phyloP scores from a whole-genome alignment of 1,140 invertebrate species.

The Drosophila burlai region DNA sequence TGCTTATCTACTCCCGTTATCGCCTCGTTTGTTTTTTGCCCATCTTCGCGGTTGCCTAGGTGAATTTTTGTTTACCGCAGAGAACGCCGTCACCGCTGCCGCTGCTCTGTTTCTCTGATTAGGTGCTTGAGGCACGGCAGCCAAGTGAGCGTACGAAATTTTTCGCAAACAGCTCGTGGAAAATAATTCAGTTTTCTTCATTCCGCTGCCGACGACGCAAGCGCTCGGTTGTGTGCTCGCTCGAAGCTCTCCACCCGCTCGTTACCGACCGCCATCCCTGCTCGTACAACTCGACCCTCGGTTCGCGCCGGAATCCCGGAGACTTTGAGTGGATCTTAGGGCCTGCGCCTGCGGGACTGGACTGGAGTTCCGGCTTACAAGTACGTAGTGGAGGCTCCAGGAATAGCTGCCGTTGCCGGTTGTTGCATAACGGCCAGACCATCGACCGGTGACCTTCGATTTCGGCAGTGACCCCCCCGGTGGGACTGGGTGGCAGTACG shows the following conservation, averaged over 20 bases:
- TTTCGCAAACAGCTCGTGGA: conserved; percentile 56
- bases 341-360: conserved; percentile 23
- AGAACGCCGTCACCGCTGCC: conserved; percentile 30
- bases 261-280: neutral
- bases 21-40: conserved; percentile 54
- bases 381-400: conserved; percentile 27
- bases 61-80: conserved; percentile 72
- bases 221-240: conserved; percentile 68
- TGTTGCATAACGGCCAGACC: conserved; percentile 44
- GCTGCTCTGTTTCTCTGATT: conserved; percentile 40
- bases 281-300: neutral
- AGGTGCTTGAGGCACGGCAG: conserved; percentile 44
- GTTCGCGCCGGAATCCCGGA: conserved; percentile 28
- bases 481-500: conserved; percentile 16
- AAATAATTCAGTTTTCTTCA: conserved; percentile 83
- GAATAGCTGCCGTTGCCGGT: neutral
- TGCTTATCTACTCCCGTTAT: conserved; percentile 7
- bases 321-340: conserved; percentile 35
- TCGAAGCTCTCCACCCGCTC: conserved; percentile 15
- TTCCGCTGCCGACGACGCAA: conserved; percentile 78
- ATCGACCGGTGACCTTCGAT: conserved; percentile 51
- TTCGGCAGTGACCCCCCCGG: conserved; percentile 43
- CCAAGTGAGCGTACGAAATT: conserved; percentile 60
- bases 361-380: conserved; percentile 41
- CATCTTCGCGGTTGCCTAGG: conserved; percentile 72